A percentile compares a stretch with the other conserved stretches of the same genome.
Conservation (phyloP, 35 echinoderm and acorn worm species). For the Hemicentrotus pulcherrimus region DNA sequence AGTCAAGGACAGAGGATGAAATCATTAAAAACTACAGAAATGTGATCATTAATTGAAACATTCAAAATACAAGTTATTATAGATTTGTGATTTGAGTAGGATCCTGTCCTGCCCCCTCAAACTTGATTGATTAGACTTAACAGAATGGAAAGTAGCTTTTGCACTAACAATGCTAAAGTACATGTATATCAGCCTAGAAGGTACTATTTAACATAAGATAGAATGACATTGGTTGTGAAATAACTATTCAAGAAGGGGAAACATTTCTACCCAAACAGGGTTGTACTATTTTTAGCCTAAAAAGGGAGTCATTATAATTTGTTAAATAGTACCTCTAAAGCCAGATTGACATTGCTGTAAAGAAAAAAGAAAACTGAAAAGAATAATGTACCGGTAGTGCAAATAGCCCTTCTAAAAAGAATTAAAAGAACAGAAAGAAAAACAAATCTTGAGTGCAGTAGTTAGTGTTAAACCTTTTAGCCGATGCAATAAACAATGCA, state of each 20-base stretch:
- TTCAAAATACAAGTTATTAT: background rate
- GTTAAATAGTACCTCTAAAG: background rate
- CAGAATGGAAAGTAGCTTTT: background rate
- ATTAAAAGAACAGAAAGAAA: background rate
- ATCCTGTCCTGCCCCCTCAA: background rate
- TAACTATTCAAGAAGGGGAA: too few relatives aligned
- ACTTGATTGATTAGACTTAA: background rate
- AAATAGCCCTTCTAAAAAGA: background rate
- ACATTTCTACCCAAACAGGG: background rate
- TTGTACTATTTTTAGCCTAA: background rate
- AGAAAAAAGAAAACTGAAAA: too few relatives aligned
- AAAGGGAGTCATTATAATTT: background rate
- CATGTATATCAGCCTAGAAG: background rate
- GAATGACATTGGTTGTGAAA: too few relatives aligned
- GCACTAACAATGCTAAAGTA: background rate
- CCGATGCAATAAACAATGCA: background rate
- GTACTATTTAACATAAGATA: background rate
- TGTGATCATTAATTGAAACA: too few relatives aligned
- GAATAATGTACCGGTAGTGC: too few relatives aligned
- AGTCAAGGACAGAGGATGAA: background rate
- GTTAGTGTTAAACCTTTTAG: background rate
- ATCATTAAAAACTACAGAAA: background rate
- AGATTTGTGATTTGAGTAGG: background rate
- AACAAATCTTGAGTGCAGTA: background rate
- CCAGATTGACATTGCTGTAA: background rate